Percentiles rank a stretch among this genome's conserved stretches.
Conservation (phyloP, 2,797 vertebrate species). For the Falco cherrug region DNA sequence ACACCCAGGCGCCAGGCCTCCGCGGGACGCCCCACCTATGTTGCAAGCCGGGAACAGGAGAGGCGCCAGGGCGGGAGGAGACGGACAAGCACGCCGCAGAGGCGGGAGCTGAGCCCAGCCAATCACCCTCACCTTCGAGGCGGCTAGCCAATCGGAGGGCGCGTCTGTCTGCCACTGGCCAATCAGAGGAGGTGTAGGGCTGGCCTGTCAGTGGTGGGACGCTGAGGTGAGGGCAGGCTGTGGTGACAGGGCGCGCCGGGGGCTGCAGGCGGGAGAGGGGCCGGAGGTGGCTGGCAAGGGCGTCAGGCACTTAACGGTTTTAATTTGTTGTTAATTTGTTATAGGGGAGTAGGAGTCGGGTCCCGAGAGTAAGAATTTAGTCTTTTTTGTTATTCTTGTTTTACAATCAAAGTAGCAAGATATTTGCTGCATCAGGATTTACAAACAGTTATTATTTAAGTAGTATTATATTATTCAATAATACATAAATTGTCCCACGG, state of each 20-base stretch:
- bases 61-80: neutral
- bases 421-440: neutral
- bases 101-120: neutral
- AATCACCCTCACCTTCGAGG: neutral
- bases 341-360: neutral
- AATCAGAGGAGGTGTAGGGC: neutral
- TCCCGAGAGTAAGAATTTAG: neutral
- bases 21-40: accelerated
- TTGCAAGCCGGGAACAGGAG: accelerated
- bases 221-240: neutral
- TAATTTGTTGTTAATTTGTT: neutral
- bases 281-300: accelerated
- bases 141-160: neutral
- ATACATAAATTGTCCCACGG: neutral
- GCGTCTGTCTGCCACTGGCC: neutral
- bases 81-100: neutral
- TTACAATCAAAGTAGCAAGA: neutral
- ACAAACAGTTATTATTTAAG: neutral
- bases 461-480: neutral
- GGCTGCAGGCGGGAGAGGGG: neutral
- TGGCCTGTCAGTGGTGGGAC: accelerated
- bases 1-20: neutral
- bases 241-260: accelerated
- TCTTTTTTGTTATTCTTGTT: neutral
- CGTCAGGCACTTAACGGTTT: accelerated